phyloP scores from a whole-genome alignment of 2,113 vertebrate genomes.

The Corythoichthys haematopterus region DNA sequence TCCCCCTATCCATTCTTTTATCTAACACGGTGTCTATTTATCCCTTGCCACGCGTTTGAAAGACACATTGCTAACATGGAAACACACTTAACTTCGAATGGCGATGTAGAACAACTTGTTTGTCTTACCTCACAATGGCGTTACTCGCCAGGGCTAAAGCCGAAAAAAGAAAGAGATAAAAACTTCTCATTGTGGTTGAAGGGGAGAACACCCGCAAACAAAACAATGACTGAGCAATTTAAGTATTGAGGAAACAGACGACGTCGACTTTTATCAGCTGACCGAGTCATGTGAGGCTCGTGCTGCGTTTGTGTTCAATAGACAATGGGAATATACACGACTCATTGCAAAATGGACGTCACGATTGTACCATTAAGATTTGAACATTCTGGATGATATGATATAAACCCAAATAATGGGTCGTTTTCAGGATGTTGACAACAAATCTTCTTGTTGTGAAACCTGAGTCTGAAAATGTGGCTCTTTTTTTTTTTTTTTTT shows the following conservation, averaged over 20 bases:
- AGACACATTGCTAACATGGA: not conserved
- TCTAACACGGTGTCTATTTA: not conserved
- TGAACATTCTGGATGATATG: not conserved
- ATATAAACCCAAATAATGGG: not conserved
- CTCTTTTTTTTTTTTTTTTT: too few relatives aligned
- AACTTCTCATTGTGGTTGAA: constrained; percentile 42
- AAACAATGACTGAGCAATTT: constrained; percentile 33
- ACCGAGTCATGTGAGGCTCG: constrained; percentile 35
- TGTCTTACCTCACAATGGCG: constrained; percentile 64
- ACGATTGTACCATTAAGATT: not conserved
- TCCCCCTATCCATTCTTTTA: too few relatives aligned
- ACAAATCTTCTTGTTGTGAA: too few relatives aligned
- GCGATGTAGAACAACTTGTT: not conserved
- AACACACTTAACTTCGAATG: not conserved
- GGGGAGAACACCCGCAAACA: not conserved
- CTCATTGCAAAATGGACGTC: not conserved
- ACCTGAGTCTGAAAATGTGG: too few relatives aligned
- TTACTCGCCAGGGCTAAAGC: constrained; percentile 45
- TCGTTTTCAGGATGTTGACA: too few relatives aligned
- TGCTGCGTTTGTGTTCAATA: not conserved
- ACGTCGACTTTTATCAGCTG: constrained; percentile 42
- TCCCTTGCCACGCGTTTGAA: not conserved
- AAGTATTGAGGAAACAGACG: not conserved
- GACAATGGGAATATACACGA: not conserved
- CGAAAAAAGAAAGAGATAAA: constrained; percentile 39